Base-by-base conservation (phyloP, 2,888 invertebrate genomes). In the Cyaniris semiargus region DNA sequence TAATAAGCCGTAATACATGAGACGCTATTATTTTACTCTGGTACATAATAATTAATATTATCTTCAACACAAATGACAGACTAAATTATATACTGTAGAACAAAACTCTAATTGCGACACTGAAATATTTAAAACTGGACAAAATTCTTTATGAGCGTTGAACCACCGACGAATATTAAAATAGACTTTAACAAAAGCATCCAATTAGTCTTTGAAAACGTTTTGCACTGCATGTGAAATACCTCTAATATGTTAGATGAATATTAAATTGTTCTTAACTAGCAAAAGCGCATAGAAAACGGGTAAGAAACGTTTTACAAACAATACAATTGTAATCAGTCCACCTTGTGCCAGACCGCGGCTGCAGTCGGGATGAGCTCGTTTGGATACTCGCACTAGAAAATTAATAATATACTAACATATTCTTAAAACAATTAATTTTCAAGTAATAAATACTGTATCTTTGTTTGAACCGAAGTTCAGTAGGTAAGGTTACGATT, bases 371-470 rank as follows among this genome's bases (percentile, higher is more conserved):
- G 48, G 74, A 48, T 53, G 53, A 74, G 48, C 27, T n/a, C 60
- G 48, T 31, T 76, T 48, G 78, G 76, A 78, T 78, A 78, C 74
- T 48, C 76, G 76, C 13, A 66, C 76, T 18, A 38, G 72, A 60
- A 71, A 38, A 44, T 56, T 10, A 18, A 27, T 6, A 27, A n/a
- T n/a, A n/a, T n/a, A n/a, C n/a, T 27, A 56, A 15, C n/a, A n/a
- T n/a, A 60, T 23, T 13, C 3, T 23, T 21, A 60, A 21, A 21
- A 21, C 8, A 21, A 15, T 15, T 13, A 15, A 15, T 15, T 48
- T 4, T 48, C 0, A 48, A 48, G 48, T 48, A 48, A 48, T 48
- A 5, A 38, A 38, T 7, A 38, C 38, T 8, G 38, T 38, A 38
- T 38, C 8, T 38, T 38, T 8, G 8, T 38, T 38, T 38, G 1